These are phyloP conservation scores for Ophiothrix spiculata DNA, from an alignment of 35 echinoderm and acorn worm genomes.

Conservation along the genomic window DNA sequence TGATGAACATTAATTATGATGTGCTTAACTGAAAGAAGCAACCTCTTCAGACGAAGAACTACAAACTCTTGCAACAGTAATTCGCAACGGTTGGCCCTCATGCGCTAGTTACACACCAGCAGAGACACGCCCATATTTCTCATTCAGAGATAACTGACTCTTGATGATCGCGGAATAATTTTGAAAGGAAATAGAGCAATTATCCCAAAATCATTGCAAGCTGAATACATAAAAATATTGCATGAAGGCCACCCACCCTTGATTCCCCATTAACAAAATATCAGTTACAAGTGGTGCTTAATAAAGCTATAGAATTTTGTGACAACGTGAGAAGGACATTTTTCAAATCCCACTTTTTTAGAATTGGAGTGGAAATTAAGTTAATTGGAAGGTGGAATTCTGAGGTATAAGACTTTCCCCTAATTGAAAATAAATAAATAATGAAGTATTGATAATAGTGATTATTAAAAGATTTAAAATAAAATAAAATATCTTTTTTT, in stretches of 20 bases:
- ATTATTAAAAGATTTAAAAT: too few species aligned
- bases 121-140: not conserved
- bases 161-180: conserved; percentile 24
- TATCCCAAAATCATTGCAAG: conserved; percentile 31
- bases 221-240: conserved; percentile 22
- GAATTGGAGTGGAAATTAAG: too few species aligned
- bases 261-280: too few species aligned
- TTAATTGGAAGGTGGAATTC: too few species aligned
- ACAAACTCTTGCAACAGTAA: not conserved
- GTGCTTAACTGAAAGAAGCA: not conserved
- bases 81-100: not conserved
- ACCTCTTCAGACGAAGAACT: not conserved
- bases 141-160: conserved; percentile 46
- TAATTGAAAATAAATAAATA: too few species aligned
- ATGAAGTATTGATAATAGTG: too few species aligned
- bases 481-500: too few species aligned
- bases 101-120: not conserved
- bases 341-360: too few species aligned
- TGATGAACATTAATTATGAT: not conserved
- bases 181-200: conserved; percentile 28
- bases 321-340: too few species aligned
- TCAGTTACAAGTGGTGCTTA: too few species aligned
- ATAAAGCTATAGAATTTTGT: too few species aligned
- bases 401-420: too few species aligned
- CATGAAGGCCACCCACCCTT: conserved; percentile 57